These are phyloP conservation scores for Hydrotaea diabolus DNA, from an alignment of 2,888 invertebrate genomes.

Conservation along the genomic window DNA sequence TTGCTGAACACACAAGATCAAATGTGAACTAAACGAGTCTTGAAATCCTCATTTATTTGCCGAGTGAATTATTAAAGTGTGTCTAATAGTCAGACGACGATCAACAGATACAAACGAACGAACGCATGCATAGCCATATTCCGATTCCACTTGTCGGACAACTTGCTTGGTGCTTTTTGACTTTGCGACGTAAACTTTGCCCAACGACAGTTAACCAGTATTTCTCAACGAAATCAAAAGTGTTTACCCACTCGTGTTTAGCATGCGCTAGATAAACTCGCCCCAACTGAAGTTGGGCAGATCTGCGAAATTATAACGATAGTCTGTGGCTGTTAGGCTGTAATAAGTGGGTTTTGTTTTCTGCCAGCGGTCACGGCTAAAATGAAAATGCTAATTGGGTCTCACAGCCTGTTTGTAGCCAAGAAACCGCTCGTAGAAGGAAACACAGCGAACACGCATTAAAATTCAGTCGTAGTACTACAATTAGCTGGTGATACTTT, in stretches of 20 bases:
- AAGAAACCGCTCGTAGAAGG: no score
- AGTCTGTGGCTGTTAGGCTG: no score
- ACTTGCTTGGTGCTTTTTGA: neutral
- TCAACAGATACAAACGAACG: no score
- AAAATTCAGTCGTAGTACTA: no score
- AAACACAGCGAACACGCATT: no score
- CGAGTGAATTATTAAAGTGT: constrained; percentile 22
- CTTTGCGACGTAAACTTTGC: neutral
- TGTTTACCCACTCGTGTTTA: neutral
- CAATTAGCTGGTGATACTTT: no score
- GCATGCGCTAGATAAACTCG: neutral
- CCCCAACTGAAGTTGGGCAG: neutral
- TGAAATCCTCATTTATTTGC: constrained; percentile 17
- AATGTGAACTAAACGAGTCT: constrained; percentile 17
- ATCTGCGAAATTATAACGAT: no score
- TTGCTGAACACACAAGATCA: neutral
- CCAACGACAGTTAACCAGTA: constrained; percentile 3
- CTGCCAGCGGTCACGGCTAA: no score
- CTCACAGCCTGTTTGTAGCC: no score
- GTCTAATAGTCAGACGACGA: neutral
- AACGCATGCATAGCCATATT: neutral
- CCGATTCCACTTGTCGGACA: neutral
- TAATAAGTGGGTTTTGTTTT: no score
- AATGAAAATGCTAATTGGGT: no score
- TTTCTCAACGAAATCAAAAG: constrained; percentile 25